A percentile compares a stretch with the other conserved stretches of the same genome.
Conservation (phyloP, 2,113 vertebrate species). For the Arenaria interpres region DNA sequence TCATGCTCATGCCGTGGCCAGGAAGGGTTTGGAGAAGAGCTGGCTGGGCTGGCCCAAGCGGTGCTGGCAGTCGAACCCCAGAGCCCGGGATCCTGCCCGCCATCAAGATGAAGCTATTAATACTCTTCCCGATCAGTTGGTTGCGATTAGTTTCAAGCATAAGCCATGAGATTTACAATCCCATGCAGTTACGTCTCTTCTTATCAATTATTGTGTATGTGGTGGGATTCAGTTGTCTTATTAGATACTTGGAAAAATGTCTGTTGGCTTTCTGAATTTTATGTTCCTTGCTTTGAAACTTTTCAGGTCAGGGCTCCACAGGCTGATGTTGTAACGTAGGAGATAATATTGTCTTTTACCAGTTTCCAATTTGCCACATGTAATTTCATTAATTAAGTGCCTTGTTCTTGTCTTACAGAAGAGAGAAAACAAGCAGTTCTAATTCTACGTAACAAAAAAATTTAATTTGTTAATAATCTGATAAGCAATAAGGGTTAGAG, state of each 20-base stretch:
- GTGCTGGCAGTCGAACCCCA: neutral
- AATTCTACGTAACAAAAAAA: neutral
- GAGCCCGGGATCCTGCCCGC: fast-evolving
- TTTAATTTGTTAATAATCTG: neutral
- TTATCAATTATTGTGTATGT: neutral
- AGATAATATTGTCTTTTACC: neutral
- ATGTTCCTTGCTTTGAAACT: neutral
- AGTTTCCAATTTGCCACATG: neutral
- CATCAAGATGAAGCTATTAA: neutral
- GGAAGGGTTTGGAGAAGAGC: neutral
- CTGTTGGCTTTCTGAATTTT: neutral
- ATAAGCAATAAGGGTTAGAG: neutral
- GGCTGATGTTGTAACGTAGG: fast-evolving
- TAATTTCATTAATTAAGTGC: neutral
- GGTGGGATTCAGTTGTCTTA: neutral
- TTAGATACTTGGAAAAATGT: neutral
- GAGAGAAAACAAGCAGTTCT: neutral
- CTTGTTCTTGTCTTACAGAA: neutral
- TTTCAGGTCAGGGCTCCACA: neutral
- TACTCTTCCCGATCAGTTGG: neutral
- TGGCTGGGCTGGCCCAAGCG: neutral
- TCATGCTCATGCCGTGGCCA: fast-evolving
- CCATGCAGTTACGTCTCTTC: neutral
- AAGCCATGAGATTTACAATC: neutral
- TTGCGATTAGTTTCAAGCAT: neutral